A percentile compares a stretch with the other conserved stretches of the same genome.
These are phyloP conservation scores for Wiebesia pumilae DNA, from an alignment of 1,140 invertebrate species.

Conservation along the genomic window DNA sequence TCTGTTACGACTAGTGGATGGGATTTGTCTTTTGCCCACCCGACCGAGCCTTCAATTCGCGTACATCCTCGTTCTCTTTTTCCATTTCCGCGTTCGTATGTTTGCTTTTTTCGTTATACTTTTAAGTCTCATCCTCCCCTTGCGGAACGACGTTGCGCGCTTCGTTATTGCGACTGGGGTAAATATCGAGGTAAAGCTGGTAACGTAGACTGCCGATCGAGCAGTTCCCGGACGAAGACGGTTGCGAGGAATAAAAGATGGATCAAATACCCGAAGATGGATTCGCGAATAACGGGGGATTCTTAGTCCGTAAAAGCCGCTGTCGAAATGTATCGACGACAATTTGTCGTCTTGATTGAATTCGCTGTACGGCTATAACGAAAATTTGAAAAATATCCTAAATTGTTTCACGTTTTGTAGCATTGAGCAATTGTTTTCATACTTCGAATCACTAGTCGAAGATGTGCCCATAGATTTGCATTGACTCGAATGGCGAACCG, in stretches of 20 bases:
- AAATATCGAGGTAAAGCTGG: not conserved
- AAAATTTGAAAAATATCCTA: no score
- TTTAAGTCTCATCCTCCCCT: not conserved
- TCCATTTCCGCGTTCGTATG: not conserved
- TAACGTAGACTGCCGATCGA: conserved; percentile 13
- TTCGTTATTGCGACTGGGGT: not conserved
- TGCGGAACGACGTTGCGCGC: not conserved
- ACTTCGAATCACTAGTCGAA: no score
- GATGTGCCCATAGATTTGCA: no score
- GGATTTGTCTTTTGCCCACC: no score
- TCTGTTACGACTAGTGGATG: not conserved
- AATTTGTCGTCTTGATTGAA: no score
- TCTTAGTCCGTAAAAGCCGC: not conserved
- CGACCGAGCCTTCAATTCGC: conserved; percentile 12
- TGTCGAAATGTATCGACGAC: not conserved
- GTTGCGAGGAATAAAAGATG: conserved; percentile 1
- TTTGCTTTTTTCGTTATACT: not conserved
- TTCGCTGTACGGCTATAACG: no score
- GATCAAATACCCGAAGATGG: conserved; percentile 23
- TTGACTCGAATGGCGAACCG: no score
- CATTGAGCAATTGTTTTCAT: no score
- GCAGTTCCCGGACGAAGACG: not conserved
- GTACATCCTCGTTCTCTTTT: not conserved
- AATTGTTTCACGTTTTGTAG: no score
- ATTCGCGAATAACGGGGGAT: not conserved